A percentile compares a stretch with the other conserved stretches of the same genome.
Conservation (phyloP, 2,113 vertebrate species). For the Microtus ochrogaster region DNA sequence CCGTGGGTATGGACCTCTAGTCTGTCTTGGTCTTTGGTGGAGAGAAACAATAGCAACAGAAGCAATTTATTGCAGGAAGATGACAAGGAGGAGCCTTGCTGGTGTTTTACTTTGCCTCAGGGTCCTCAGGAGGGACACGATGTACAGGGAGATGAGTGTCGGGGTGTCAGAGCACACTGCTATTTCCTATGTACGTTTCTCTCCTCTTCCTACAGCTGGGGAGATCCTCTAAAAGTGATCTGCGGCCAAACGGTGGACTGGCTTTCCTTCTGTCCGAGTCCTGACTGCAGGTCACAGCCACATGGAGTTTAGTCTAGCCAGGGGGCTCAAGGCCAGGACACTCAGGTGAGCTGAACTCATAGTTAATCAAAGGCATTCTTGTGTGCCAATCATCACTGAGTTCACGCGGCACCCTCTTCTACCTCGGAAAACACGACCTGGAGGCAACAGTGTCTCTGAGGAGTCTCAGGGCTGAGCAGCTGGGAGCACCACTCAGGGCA, state of each 20-base stretch:
- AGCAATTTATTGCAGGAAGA: not conserved
- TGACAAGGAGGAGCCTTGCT: not conserved
- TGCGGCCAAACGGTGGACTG: not conserved
- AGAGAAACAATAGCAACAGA: not conserved
- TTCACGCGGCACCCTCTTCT: not conserved
- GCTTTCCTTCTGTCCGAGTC: not conserved
- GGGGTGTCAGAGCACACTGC: not conserved
- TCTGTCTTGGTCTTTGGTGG: not conserved
- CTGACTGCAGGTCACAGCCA: not conserved
- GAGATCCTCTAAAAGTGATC: not conserved
- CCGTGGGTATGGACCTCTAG: not conserved
- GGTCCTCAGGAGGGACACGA: not conserved
- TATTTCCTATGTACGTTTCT: not conserved
- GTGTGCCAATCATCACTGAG: not conserved
- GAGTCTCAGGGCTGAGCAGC: not conserved
- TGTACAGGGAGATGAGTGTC: not conserved
- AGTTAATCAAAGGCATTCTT: not conserved
- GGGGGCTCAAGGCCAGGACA: not conserved
- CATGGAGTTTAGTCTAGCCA: rapidly evolving
- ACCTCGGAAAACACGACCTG: not conserved
- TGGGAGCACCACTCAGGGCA: not conserved
- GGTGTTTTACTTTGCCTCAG: not conserved
- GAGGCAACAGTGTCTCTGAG: not conserved
- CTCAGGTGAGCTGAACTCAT: not conserved
- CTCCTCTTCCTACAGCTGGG: not conserved